Conservation (phyloP, 2,888 invertebrate species). For the Dichetophora obliterata region DNA sequence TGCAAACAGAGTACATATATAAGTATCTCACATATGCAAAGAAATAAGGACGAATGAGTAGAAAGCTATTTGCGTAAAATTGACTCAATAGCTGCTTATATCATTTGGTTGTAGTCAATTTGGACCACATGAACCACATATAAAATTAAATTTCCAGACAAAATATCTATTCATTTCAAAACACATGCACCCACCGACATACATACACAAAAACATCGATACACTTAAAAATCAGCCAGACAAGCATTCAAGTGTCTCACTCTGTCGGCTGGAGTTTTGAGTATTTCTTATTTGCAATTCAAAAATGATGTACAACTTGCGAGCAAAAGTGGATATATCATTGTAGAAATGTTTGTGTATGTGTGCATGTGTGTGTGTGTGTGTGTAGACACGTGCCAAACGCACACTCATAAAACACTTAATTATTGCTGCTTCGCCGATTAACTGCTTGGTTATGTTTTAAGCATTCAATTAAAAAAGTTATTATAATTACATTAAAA, state of each 20-base stretch:
- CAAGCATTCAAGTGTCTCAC: constrained; percentile 17
- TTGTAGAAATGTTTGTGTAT: too few relatives aligned
- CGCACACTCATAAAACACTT: constrained; percentile 3
- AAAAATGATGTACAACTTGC: neutral
- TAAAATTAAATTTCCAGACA: too few relatives aligned
- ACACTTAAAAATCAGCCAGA: constrained; percentile 10
- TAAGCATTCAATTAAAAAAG: constrained; percentile 22
- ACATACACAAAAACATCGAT: constrained; percentile 5
- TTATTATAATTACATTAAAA: constrained; percentile 2
- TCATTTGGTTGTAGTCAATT: too few relatives aligned
- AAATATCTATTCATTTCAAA: neutral
- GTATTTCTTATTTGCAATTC: constrained; percentile 15
- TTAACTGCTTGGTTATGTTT: neutral
- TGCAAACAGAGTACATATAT: neutral
- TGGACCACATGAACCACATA: too few relatives aligned
- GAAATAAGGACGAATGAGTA: neutral
- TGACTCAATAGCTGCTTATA: constrained; percentile 6
- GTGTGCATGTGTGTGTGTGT: neutral
- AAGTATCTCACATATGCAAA: too few relatives aligned
- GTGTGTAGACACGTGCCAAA: constrained; percentile 11
- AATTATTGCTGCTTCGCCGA: constrained; percentile 12
- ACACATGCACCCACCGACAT: constrained; percentile 4
- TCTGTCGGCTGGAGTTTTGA: neutral
- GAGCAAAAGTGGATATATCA: neutral
- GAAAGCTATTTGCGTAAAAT: constrained; percentile 24